A percentile compares a stretch with the other conserved stretches of the same genome.
Evolutionary conservation across 53 echinoderm and acorn worm species (phyloP).

Genomic region (Echinometra lucunter): DNA sequence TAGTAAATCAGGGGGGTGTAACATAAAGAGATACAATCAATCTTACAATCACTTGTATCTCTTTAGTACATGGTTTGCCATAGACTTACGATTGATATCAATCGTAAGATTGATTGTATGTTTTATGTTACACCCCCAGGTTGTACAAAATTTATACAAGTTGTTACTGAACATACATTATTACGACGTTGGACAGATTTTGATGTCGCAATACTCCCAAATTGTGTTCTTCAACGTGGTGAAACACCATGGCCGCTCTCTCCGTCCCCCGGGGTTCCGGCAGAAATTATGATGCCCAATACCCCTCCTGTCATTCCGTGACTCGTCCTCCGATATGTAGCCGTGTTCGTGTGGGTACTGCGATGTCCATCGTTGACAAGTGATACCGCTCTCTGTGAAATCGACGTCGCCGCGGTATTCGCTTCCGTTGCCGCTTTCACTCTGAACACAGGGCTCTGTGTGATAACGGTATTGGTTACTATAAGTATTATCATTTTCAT

Average conservation of each 20-base stretch:
- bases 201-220: slow-evolving; percentile 91
- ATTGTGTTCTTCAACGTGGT: slow-evolving; percentile 82
- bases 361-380: slow-evolving; percentile 95
- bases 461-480: no score
- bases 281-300: slow-evolving; percentile 94
- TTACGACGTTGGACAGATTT: slow-evolving; percentile 65
- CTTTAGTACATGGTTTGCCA: no score
- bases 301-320: slow-evolving; percentile 79
- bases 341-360: slow-evolving; percentile 92
- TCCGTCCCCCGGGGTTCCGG: slow-evolving; percentile 87
- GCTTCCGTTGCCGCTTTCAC: slow-evolving; percentile 82
- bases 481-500: no score
- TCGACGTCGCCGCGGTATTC: slow-evolving; percentile 92
- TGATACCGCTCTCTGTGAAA: slow-evolving; percentile 87
- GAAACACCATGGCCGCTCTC: slow-evolving; percentile 90
- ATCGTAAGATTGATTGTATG: no score
- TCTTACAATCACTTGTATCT: no score
- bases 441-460: slow-evolving; percentile 80
- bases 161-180: background rate
- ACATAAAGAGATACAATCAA: no score
- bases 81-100: no score
- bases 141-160: no score
- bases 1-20: no score
- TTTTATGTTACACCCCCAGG: no score
- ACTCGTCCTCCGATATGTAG: slow-evolving; percentile 71